Evolutionary conservation across 2,888 invertebrate genomes (phyloP), one percentile per base, ranked within the genome.

Genomic region (Saturnia japonica): DNA sequence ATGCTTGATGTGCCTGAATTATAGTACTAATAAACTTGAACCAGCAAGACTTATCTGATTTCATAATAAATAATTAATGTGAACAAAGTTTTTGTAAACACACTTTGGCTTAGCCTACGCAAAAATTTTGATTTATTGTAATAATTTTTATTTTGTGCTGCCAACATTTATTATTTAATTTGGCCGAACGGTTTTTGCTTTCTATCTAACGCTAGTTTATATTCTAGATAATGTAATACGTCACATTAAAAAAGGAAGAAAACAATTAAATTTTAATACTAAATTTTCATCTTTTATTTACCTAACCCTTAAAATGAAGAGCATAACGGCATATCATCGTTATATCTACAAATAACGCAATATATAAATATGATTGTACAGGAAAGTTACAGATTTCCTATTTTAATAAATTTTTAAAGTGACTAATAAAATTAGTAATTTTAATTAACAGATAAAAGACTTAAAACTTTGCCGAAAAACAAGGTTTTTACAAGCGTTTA

Each of bases 131-230:
- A 34, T 34, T 47, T 47, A n/a, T n/a, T n/a, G n/a, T n/a, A n/a
- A n/a, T n/a, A n/a, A n/a, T n/a, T 47, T 47, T 19, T 47, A 19
- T 47, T 47, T 19, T 64, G 62, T 40, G 42, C n/a, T 67, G 67
- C 47, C 43, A 70, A 25, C 42, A 54, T 70, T 54, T 14, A 54
- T 67, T 79, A 84, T 85, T 88, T 83, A 84, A 81, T 84, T 82
- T 82, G 82, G 85, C 80, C 74, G 72, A 78, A 82, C 72, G 74
- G 81, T 80, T 64, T 76, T 85, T 87, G 88, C 90, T 89, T 89
- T 83, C 87, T 89, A 86, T 87, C 81, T 80, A 85, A 84, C 82
- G 83, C 84, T 88, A 88, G 87, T 80, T 83, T 81, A 84, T 82
- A 84, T 86, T 87, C 87, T 88, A 88, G 85, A 81, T 79, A 78